Evolutionary conservation across 2,888 invertebrate species (phyloP).

Genomic region (Aplocera efformata): DNA sequence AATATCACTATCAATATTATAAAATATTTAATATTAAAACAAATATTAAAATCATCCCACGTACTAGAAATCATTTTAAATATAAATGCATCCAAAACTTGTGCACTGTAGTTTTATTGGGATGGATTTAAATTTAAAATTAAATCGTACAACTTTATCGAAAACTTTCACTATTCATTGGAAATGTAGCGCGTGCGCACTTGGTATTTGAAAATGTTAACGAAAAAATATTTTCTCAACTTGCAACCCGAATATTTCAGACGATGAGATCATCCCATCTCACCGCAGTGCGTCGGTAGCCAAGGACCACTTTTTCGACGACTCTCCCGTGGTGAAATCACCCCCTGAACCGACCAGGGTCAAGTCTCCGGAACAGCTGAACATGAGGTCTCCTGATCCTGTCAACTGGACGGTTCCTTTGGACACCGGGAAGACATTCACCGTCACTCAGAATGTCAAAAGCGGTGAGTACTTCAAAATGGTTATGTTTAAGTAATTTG

Average conservation of each 20-base stretch:
- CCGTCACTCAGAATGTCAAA: constrained; percentile 94
- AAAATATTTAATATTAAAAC: too few species aligned
- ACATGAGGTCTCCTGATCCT: constrained; percentile 95
- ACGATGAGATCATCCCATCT: constrained; percentile 68
- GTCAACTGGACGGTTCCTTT: constrained; percentile 97
- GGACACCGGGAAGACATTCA: constrained; percentile 96
- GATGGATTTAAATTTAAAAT: too few species aligned
- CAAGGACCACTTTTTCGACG: constrained; percentile 76
- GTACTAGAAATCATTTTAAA: too few species aligned
- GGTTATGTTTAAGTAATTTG: constrained; percentile 35
- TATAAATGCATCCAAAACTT: too few species aligned
- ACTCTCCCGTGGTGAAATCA: constrained; percentile 88
- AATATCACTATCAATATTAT: too few species aligned
- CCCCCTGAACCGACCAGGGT: constrained; percentile 96
- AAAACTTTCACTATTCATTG: too few species aligned
- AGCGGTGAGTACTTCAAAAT: constrained; percentile 71
- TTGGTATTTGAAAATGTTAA: too few species aligned
- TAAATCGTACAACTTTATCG: too few species aligned
- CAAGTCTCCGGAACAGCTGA: constrained; percentile 95
- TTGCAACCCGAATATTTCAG: constrained; percentile 41
- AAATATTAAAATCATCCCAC: too few species aligned
- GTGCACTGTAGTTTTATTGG: too few species aligned
- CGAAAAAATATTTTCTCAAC: not conserved
- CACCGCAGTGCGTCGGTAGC: constrained; percentile 77
- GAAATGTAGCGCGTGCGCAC: too few species aligned